Evolutionary conservation across 2,113 vertebrate species (phyloP).

Genomic region (Calidris pugnax): DNA sequence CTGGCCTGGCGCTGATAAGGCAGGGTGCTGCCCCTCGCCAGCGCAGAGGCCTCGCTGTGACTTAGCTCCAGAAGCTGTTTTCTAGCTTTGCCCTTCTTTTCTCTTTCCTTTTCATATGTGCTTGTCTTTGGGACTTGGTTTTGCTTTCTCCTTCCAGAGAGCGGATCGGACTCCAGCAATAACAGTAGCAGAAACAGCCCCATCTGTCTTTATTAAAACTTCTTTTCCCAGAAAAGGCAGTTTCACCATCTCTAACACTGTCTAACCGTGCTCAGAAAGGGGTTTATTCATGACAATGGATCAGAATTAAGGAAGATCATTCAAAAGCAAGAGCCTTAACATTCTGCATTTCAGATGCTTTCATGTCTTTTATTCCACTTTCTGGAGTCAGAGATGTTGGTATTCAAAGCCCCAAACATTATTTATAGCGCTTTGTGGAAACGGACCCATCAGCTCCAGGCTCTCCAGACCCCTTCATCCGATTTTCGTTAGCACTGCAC

Average conservation of each 20-base stretch:
- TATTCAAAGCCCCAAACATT: slow-evolving; percentile 42
- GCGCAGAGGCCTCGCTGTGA: rapidly evolving
- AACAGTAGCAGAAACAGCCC: slow-evolving; percentile 7
- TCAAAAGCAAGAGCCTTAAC: neutral
- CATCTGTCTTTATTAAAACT: neutral
- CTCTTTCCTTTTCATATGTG: neutral
- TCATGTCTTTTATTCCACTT: slow-evolving; percentile 25
- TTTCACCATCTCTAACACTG: neutral
- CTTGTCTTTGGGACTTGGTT: neutral
- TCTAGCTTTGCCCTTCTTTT: neutral
- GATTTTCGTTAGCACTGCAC: slow-evolving; percentile 15
- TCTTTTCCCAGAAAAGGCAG: slow-evolving; percentile 4
- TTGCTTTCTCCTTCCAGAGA: slow-evolving; percentile 24
- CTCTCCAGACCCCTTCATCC: slow-evolving; percentile 29
- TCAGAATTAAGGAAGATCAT: neutral
- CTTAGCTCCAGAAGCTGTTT: slow-evolving; percentile 2
- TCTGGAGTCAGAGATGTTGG: slow-evolving; percentile 49
- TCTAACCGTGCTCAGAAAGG: neutral
- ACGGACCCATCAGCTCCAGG: slow-evolving; percentile 50
- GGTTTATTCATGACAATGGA: neutral
- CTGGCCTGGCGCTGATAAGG: neutral
- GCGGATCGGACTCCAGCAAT: neutral
- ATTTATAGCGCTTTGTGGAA: slow-evolving; percentile 47
- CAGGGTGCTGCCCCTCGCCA: neutral
- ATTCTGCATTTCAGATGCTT: slow-evolving; percentile 26